A percentile compares a stretch with the other conserved stretches of the same genome.
phyloP scores from a whole-genome alignment of 2,888 invertebrate species.

The Crocallis elinguaria region DNA sequence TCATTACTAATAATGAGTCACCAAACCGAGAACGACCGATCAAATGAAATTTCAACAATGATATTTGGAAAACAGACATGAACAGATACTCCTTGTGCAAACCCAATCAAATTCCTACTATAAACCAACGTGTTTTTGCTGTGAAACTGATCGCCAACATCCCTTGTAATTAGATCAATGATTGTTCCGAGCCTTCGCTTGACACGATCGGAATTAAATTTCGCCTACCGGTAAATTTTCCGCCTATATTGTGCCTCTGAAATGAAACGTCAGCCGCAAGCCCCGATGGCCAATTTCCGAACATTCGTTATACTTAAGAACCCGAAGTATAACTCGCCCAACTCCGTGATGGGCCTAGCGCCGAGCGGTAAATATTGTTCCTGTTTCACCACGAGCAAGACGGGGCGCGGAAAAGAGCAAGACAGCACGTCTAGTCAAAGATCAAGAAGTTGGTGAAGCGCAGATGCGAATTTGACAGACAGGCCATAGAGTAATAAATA shows the following conservation, averaged over 20 bases:
- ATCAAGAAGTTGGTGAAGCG: too few relatives aligned
- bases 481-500: too few relatives aligned
- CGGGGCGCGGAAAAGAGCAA: too few relatives aligned
- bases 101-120: neutral
- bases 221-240: conserved; percentile 36
- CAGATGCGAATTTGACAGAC: too few relatives aligned
- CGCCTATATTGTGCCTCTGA: conserved; percentile 43
- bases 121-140: neutral
- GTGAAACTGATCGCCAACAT: conserved; percentile 12
- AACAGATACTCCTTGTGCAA: too few relatives aligned
- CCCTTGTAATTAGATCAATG: conserved; percentile 24
- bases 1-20: neutral
- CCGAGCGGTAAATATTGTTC: too few relatives aligned
- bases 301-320: conserved; percentile 20
- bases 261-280: conserved; percentile 56
- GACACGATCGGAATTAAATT: conserved; percentile 47
- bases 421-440: too few relatives aligned
- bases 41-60: too few relatives aligned
- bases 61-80: too few relatives aligned
- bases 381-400: too few relatives aligned
- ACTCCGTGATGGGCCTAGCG: too few relatives aligned
- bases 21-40: neutral
- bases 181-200: conserved; percentile 32
- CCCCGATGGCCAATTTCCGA: conserved; percentile 34
- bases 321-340: too few relatives aligned